These are phyloP conservation scores for Halcyon malimbica DNA, from an alignment of 2,113 vertebrate genomes.

Conservation along the genomic window DNA sequence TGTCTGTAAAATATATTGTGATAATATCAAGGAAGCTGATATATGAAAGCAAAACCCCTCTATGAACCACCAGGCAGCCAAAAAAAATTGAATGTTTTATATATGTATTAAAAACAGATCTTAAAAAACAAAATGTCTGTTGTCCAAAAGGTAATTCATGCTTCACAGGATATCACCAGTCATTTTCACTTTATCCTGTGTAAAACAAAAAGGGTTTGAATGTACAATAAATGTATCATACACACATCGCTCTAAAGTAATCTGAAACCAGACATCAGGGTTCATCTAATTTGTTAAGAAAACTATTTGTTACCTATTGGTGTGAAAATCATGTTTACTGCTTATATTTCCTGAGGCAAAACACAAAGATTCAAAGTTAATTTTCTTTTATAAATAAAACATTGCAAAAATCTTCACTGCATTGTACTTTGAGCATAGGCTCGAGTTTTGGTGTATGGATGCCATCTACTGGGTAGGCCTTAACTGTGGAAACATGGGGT, in stretches of 20 bases:
- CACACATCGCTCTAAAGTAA: constrained; percentile 23
- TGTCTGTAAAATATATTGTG: background rate
- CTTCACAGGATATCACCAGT: background rate
- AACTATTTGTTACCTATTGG: constrained; percentile 71
- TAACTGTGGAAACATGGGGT: background rate
- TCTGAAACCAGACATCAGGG: constrained; percentile 60
- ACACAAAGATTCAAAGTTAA: constrained; percentile 68
- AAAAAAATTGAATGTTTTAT: background rate
- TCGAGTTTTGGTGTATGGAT: constrained; percentile 19
- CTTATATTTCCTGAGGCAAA: constrained; percentile 61
- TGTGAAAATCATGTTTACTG: constrained; percentile 72
- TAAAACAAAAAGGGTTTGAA: constrained; percentile 40
- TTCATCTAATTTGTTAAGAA: constrained; percentile 73
- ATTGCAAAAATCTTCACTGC: background rate
- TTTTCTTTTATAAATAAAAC: constrained; percentile 73
- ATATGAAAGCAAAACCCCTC: background rate
- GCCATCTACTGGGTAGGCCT: constrained; percentile 72
- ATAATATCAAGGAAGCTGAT: background rate
- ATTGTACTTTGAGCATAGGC: background rate
- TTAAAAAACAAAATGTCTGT: background rate
- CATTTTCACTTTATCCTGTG: constrained; percentile 27
- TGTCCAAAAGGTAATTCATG: background rate
- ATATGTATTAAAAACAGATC: background rate
- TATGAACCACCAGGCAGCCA: background rate
- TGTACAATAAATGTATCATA: constrained; percentile 23